Conservation (phyloP, 2,113 vertebrate genomes). For the Narcine bancroftii region DNA sequence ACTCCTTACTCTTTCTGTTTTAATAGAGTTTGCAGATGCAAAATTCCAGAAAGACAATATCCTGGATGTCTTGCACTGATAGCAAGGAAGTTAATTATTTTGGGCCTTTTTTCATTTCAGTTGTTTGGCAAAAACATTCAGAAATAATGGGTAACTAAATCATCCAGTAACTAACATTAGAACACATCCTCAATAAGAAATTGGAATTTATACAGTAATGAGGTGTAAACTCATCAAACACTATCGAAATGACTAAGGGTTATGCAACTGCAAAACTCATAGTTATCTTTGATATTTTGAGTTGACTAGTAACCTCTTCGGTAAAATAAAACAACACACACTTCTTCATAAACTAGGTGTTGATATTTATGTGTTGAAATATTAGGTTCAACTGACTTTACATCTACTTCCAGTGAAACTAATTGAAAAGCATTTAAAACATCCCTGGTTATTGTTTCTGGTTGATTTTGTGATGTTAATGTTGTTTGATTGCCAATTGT, state of each 20-base stretch:
- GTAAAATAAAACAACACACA: not conserved
- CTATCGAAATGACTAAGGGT: not conserved
- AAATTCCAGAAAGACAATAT: not conserved
- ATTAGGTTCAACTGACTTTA: not conserved
- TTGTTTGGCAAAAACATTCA: not conserved
- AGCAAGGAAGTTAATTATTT: not conserved
- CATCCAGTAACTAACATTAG: not conserved
- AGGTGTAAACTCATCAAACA: not conserved
- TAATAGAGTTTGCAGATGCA: not conserved
- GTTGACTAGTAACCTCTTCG: not conserved
- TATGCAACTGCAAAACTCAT: not conserved
- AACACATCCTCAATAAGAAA: not conserved
- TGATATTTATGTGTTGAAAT: not conserved
- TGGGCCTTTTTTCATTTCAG: not conserved
- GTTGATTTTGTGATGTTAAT: not conserved
- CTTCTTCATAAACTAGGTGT: not conserved
- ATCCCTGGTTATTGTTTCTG: not conserved
- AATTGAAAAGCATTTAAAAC: not conserved
- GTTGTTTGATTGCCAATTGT: not conserved
- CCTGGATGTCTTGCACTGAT: conserved; percentile 16
- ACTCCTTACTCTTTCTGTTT: not conserved
- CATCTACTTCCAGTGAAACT: not conserved
- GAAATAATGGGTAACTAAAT: not conserved
- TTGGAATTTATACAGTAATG: not conserved
- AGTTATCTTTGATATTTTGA: not conserved